Evolutionary conservation across 1,140 invertebrate genomes (phyloP).

Genomic region (Babylonia areolata): DNA sequence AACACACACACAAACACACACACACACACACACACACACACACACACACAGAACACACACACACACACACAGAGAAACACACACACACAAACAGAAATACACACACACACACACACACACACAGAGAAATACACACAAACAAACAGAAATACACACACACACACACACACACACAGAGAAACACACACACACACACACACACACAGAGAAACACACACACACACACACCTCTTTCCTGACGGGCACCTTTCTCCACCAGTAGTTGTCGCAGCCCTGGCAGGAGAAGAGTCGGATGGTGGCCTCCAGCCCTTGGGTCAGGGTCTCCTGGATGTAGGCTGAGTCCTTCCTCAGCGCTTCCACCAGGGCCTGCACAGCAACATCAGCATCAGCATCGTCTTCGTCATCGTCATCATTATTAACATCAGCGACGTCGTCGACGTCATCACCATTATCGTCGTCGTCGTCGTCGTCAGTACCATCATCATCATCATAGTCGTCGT

Average conservation of each 20-base stretch:
- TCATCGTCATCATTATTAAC: not conserved
- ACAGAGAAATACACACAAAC: too few relatives aligned
- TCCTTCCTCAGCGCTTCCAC: conserved; percentile 21
- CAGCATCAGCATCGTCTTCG: not conserved
- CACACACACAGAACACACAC: conserved; percentile 20
- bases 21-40: conserved; percentile 24
- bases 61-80: not conserved
- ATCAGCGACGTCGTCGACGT: not conserved
- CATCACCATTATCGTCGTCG: not conserved
- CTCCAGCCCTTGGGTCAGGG: conserved; percentile 32
- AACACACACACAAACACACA: too few relatives aligned
- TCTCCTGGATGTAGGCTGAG: not conserved
- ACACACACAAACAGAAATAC: not conserved
- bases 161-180: conserved; percentile 15
- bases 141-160: too few relatives aligned
- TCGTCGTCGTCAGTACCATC: not conserved
- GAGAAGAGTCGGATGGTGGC: conserved; percentile 51
- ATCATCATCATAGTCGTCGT: too few relatives aligned
- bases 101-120: too few relatives aligned
- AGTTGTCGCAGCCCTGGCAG: conserved; percentile 56
- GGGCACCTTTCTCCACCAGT: conserved; percentile 61
- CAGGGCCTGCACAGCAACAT: conserved; percentile 1
- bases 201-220: not conserved
- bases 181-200: conserved; percentile 25
- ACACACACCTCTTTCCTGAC: conserved; percentile 42